Evolutionary conservation across 2,888 invertebrate species (phyloP).

Genomic region (Byasa hedistus): DNA sequence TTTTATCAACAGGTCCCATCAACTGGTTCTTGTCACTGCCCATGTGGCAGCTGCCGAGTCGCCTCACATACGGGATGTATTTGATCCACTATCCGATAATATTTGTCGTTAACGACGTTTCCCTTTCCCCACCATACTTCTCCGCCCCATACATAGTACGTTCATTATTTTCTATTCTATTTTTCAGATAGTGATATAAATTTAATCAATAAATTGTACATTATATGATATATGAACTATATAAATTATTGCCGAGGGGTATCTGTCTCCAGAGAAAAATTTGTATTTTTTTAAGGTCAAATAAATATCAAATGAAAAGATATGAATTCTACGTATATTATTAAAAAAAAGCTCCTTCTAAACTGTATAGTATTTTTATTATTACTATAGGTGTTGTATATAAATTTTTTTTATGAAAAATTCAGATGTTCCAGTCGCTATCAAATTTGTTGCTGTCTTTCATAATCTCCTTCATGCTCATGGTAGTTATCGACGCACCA

Average conservation of each 20-base stretch:
- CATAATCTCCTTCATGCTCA: slow-evolving; percentile 47
- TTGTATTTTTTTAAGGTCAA: neutral
- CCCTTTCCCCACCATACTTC: slow-evolving; percentile 45
- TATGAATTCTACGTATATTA: neutral
- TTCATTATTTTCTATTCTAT: neutral
- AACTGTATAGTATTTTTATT: neutral
- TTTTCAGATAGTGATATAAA: too few species aligned
- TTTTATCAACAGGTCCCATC: slow-evolving; percentile 49
- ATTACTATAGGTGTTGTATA: neutral
- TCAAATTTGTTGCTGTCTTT: slow-evolving; percentile 47
- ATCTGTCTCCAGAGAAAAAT: too few species aligned
- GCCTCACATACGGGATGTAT: slow-evolving; percentile 79
- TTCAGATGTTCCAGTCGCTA: slow-evolving; percentile 53
- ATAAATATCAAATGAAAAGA: neutral
- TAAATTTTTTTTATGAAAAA: slow-evolving; percentile 22
- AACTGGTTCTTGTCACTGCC: slow-evolving; percentile 70
- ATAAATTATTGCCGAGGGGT: too few species aligned
- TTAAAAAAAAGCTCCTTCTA: too few species aligned
- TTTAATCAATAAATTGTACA: neutral
- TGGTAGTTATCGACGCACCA: slow-evolving; percentile 56
- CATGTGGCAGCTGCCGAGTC: slow-evolving; percentile 71
- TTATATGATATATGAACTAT: neutral
- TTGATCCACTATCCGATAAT: slow-evolving; percentile 68
- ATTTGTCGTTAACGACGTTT: slow-evolving; percentile 40
- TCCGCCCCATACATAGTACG: slow-evolving; percentile 37